These are phyloP conservation scores for Polietes domitor DNA, from an alignment of 2,888 invertebrate genomes.

Conservation along the genomic window DNA sequence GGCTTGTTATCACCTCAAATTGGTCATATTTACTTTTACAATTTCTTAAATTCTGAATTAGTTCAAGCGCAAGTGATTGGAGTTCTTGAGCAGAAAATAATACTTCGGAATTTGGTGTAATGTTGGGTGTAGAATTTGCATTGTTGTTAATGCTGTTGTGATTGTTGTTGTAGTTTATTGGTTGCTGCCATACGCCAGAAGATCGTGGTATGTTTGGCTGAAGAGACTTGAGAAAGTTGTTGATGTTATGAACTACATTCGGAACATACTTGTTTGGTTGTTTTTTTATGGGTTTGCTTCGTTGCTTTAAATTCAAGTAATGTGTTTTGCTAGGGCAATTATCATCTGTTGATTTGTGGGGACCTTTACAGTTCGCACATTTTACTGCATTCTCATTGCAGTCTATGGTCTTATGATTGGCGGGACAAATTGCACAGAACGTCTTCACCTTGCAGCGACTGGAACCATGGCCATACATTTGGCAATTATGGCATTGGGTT, in stretches of 20 bases:
- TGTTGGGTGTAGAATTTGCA: background rate
- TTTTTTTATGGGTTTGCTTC: background rate
- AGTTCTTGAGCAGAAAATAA: background rate
- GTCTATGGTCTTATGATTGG: background rate
- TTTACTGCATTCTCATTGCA: conserved; percentile 19
- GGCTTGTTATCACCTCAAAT: background rate
- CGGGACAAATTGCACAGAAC: conserved; percentile 37
- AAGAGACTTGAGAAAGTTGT: background rate
- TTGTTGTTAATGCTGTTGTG: background rate
- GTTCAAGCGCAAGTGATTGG: background rate
- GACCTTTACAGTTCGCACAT: conserved; percentile 37
- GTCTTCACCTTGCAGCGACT: conserved; percentile 11
- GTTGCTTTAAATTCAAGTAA: background rate
- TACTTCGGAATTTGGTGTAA: background rate
- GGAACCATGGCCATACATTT: background rate
- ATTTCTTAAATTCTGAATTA: background rate
- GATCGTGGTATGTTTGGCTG: background rate
- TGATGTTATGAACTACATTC: background rate
- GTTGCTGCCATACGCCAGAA: background rate
- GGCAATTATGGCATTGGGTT: conserved; percentile 22
- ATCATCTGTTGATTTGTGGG: conserved; percentile 29
- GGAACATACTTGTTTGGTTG: background rate
- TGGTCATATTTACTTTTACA: background rate
- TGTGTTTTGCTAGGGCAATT: conserved; percentile 16
- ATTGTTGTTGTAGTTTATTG: too few species aligned